Base-by-base conservation (phyloP, 2,113 vertebrate species). In the Pachypanchax playfairii region DNA sequence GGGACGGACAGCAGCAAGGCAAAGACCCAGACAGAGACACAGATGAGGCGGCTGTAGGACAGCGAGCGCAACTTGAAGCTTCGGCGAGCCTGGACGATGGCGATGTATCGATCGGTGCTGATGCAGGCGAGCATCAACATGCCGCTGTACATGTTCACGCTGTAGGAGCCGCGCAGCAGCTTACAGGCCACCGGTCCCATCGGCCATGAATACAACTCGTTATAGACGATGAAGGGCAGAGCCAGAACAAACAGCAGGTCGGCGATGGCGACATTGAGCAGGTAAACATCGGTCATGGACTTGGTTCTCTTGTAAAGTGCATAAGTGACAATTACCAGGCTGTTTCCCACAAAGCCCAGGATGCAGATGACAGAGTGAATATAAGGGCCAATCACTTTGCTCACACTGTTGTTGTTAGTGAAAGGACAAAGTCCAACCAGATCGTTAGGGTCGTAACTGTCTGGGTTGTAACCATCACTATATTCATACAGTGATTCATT, bases 221-320 rank as follows among this genome's bases (percentile, higher is more conserved):
- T 91, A 20, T 91, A 91, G 4, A 93, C 92, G 75, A 95, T 93
- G 60, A 98, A 88, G 0, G 96, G 96, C 17, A 98, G 92, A 0
- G 92, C 91, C 5, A 92, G 85, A 15, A 95, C 93, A 1, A 96
- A 95, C 0, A 98, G 77, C 33, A 96, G 87, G 84, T 98, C 96
- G 0, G 94, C 93, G 0, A 97, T 63, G 52, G 96, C 96, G 84
- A 98, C 94, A 50, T 98, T 96, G 31, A 97, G 69, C 61, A 98
- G 92, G 65, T 92, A 98, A 0, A 98, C 85, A 1, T 98, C 96
- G 0, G 96, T 98, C 94, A 98, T 95, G 22, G 94, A 96, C 72
- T 93, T 94, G 61, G 89, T 52, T 66, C 82, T 91, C 84, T 94
- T 95, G 15, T 96, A 96, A 5, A 90, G 89, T 31, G 91, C 85